A percentile compares a stretch with the other conserved stretches of the same genome.
Evolutionary conservation across 2,113 vertebrate species (phyloP).

Genomic region (Murina feae): DNA sequence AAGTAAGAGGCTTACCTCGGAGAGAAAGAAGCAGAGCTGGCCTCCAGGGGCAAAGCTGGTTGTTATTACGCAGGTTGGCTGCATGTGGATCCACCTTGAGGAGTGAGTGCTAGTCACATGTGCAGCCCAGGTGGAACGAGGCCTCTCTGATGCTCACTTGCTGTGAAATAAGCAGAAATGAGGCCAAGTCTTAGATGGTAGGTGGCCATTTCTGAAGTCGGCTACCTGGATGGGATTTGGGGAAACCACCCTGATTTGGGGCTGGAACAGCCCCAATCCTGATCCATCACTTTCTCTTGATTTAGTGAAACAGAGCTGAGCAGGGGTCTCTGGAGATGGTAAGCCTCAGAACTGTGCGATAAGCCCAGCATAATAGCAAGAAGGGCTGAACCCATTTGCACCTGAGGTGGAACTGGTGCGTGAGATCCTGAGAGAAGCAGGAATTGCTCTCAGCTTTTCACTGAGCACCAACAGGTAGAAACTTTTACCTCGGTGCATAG

Average conservation of each 20-base stretch:
- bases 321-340: background rate
- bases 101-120: background rate
- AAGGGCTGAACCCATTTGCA: background rate
- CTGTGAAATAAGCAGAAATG: background rate
- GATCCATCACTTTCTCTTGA: background rate
- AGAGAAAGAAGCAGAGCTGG: background rate
- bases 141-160: background rate
- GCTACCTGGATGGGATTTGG: background rate
- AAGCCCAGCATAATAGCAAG: background rate
- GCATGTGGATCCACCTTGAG: background rate
- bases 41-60: background rate
- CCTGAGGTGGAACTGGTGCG: background rate
- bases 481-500: background rate
- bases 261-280: background rate
- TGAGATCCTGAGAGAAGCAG: background rate
- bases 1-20: background rate
- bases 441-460: background rate
- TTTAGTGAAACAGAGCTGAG: background rate
- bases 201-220: background rate
- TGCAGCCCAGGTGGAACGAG: background rate
- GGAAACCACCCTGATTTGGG: background rate
- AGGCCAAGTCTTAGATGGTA: background rate
- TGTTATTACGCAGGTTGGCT: background rate
- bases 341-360: background rate
- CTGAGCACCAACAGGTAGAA: background rate